phyloP scores from a whole-genome alignment of 2,888 invertebrate species.

The Cryptosula pallasiana region DNA sequence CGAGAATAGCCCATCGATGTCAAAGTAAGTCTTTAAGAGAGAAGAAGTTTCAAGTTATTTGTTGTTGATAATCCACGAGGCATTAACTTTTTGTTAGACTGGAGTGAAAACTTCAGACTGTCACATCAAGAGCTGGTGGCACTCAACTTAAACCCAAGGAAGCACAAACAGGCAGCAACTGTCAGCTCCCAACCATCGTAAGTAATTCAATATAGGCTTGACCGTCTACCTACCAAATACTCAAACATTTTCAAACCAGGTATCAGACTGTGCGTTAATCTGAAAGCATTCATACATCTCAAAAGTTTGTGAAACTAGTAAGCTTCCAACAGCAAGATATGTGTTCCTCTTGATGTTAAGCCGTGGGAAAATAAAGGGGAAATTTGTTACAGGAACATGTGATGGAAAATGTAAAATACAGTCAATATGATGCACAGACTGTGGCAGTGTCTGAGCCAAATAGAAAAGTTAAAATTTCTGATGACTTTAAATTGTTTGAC shows the following conservation, averaged over 20 bases:
- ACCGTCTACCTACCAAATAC: neutral
- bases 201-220: neutral
- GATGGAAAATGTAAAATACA: neutral
- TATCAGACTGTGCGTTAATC: neutral
- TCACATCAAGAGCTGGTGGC: neutral
- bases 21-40: neutral
- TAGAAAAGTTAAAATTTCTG: neutral
- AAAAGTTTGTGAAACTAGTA: neutral
- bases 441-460: neutral
- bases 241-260: neutral
- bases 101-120: neutral
- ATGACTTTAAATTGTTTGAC: neutral
- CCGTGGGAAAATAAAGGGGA: neutral
- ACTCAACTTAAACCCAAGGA: neutral
- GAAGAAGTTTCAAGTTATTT: neutral
- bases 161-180: neutral
- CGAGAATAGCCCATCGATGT: neutral
- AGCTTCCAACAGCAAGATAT: neutral
- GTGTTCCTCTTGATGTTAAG: neutral
- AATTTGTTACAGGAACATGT: neutral
- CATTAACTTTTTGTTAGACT: neutral
- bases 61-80: neutral
- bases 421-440: neutral
- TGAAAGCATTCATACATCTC: too few relatives aligned
- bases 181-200: neutral